phyloP scores from a whole-genome alignment of 1,140 invertebrate species.

The Lucilia cuprina region DNA sequence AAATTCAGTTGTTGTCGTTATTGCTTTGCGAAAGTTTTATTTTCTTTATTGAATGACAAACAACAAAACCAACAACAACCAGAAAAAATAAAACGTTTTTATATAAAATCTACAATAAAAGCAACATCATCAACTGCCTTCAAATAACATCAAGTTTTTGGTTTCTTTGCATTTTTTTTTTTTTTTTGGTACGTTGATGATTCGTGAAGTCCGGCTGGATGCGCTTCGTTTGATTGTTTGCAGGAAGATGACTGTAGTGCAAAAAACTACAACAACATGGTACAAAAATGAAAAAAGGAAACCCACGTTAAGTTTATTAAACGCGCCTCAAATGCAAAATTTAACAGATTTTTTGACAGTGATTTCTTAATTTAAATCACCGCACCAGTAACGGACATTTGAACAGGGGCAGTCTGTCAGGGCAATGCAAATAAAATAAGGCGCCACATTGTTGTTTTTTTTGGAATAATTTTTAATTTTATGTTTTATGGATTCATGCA shows the following conservation, averaged over 20 bases:
- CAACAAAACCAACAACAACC: neutral
- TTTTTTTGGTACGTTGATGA: neutral
- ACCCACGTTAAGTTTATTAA: slow-evolving; percentile 14
- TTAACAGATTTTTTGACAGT: slow-evolving; percentile 17
- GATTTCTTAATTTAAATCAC: slow-evolving; percentile 15
- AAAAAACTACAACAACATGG: neutral
- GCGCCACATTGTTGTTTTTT: slow-evolving; percentile 1
- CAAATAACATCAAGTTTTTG: neutral
- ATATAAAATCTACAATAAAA: neutral
- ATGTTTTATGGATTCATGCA: slow-evolving; percentile 13
- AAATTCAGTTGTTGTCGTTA: neutral
- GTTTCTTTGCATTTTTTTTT: neutral
- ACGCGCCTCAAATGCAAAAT: slow-evolving; percentile 10
- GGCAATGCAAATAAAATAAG: neutral
- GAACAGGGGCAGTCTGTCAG: neutral
- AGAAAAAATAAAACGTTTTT: neutral
- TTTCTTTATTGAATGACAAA: neutral
- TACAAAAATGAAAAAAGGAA: neutral
- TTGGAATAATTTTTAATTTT: neutral
- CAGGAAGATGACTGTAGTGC: neutral
- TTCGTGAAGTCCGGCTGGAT: neutral
- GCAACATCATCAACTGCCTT: neutral
- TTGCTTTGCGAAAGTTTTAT: neutral
- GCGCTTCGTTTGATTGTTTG: slow-evolving; percentile 5
- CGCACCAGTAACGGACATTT: neutral